Evolutionary conservation across 2,113 vertebrate species (phyloP).

Genomic region (Tautogolabrus adspersus): DNA sequence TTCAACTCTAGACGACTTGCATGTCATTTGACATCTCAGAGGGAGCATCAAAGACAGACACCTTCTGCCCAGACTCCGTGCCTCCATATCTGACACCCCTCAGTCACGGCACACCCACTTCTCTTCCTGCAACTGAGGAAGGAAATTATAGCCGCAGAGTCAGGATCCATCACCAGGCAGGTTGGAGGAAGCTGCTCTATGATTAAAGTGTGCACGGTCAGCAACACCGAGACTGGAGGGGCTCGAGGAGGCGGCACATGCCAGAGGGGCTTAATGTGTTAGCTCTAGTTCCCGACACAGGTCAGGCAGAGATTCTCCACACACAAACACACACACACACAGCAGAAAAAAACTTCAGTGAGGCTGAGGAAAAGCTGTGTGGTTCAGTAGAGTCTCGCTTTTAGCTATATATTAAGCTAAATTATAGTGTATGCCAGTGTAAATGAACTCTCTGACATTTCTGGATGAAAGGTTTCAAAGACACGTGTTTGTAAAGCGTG

Average conservation of each 20-base stretch:
- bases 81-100: constrained; percentile 65
- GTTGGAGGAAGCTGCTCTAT: constrained; percentile 70
- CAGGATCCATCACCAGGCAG: constrained; percentile 69
- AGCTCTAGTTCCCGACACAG: constrained; percentile 58
- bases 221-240: constrained; percentile 57
- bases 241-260: constrained; percentile 54
- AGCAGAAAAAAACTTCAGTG: not conserved
- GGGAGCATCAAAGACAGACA: constrained; percentile 59
- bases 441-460: constrained; percentile 23
- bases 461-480: not conserved
- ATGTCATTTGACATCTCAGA: constrained; percentile 53
- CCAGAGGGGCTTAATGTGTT: constrained; percentile 60
- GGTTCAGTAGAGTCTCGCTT: not conserved
- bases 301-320: constrained; percentile 48
- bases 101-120: constrained; percentile 71
- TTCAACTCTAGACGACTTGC: not conserved
- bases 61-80: constrained; percentile 64
- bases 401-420: constrained; percentile 12
- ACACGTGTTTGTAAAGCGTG: not conserved
- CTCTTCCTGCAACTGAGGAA: constrained; percentile 73
- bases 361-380: not conserved
- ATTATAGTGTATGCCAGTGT: constrained; percentile 7
- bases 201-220: constrained; percentile 75
- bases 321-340: constrained; percentile 28
- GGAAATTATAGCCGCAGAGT: constrained; percentile 75